Percentiles rank a stretch among this genome's conserved stretches.
Conservation (phyloP, 2,888 invertebrate genomes). For the Ennomos quercinarius region DNA sequence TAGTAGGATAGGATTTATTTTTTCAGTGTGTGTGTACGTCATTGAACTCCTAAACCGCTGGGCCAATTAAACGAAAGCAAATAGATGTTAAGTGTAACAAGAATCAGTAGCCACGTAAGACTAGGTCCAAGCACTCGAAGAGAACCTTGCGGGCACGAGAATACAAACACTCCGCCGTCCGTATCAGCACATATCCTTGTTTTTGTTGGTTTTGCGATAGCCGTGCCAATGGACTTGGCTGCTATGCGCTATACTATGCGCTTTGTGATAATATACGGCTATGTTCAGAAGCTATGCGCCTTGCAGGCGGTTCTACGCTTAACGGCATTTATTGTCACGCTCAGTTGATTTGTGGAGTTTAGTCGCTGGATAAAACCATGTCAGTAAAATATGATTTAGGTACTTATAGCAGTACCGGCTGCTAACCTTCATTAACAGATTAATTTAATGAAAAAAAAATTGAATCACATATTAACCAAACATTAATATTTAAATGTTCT, state of each 20-base stretch:
- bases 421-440: too few species aligned
- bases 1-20: too few species aligned
- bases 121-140: constrained; percentile 24
- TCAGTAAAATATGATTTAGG: too few species aligned
- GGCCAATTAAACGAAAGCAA: too few species aligned
- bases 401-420: too few species aligned
- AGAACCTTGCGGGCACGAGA: constrained; percentile 8
- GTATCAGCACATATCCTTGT: constrained; percentile 33
- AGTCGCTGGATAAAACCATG: not conserved
- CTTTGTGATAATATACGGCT: not conserved
- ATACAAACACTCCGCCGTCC: constrained; percentile 7
- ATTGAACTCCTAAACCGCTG: too few species aligned
- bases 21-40: too few species aligned
- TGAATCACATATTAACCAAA: too few species aligned
- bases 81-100: constrained; percentile 12
- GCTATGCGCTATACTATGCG: not conserved
- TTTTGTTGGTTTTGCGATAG: constrained; percentile 36
- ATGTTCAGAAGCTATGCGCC: not conserved
- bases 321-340: constrained; percentile 15
- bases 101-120: constrained; percentile 11
- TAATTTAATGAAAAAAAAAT: too few species aligned
- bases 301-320: constrained; percentile 9
- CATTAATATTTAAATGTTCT: too few species aligned
- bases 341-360: constrained; percentile 4
- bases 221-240: constrained; percentile 32